Evolutionary conservation across 2,797 vertebrate species (phyloP).

Genomic region (Myotis myotis): DNA sequence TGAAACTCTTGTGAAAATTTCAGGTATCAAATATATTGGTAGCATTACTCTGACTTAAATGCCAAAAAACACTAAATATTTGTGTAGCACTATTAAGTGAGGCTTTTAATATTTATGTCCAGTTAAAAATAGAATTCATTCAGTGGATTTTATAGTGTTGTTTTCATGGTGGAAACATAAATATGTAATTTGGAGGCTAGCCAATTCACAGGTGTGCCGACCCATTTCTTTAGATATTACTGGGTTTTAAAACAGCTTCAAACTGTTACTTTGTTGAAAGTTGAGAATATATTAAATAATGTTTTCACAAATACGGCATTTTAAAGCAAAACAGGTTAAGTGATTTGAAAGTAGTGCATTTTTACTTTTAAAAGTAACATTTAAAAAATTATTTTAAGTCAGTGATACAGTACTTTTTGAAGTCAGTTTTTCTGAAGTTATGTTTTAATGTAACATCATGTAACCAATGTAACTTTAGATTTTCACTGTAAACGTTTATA

Average conservation of each 20-base stretch:
- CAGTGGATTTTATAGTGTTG: conserved; percentile 30
- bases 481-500: conserved; percentile 64
- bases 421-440: conserved; percentile 62
- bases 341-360: conserved; percentile 32
- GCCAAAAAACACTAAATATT: conserved; percentile 64
- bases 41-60: conserved; percentile 66
- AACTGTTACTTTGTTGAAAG: conserved; percentile 32
- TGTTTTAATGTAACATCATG: conserved; percentile 76
- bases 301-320: conserved; percentile 59
- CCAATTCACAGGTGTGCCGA: background rate
- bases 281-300: conserved; percentile 7
- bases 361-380: conserved; percentile 60
- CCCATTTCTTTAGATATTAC: conserved; percentile 28
- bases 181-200: background rate
- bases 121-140: conserved; percentile 50
- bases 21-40: conserved; percentile 40
- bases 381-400: conserved; percentile 38
- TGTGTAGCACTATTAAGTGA: conserved; percentile 47
- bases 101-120: conserved; percentile 46
- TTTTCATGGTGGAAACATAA: conserved; percentile 50
- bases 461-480: conserved; percentile 70
- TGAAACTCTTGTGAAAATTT: conserved; percentile 51
- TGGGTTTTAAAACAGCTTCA: background rate
- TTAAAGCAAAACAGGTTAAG: conserved; percentile 49
- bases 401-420: conserved; percentile 49